Base-by-base conservation (phyloP, 2,888 invertebrate species). In the Crematogaster levior region DNA sequence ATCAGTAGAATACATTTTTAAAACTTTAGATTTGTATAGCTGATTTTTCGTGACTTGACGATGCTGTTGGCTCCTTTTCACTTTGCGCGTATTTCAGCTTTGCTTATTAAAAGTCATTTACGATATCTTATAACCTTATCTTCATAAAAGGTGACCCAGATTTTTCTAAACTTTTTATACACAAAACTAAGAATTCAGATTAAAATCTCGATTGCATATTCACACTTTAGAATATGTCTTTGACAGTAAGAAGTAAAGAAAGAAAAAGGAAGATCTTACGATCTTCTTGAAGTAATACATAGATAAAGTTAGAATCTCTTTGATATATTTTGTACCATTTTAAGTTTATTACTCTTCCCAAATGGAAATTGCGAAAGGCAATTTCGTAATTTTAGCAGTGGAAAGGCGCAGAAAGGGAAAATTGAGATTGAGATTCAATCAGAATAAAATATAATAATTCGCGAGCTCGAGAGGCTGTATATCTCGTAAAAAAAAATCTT, bases 191-290 rank as follows among this genome's bases (percentile, higher is more conserved):
- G 24, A 30, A 51, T 46, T 21, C 21, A 30, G 56, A 53, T 3
- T 53, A 37, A 77, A 77, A 27, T 77, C 15, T 66, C 0, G 30
- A 21, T 40, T 30, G 15, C 37, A 40, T 66, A 40, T 30, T 66
- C 51, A 24, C 40, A 48, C 68, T 56, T 75, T 53, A 68, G 53
- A 68, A 12, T 30, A 43, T n/a, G n/a, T 7, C 40, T 53, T 53
- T 56, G 68, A 68, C 1, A 18, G 10, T 30, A 40, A 66, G 3
- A 40, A 27, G 40, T 0, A 18, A 24, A 61, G 24, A 18, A 40
- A 18, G 37, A 37, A 37, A 37, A 12, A 15, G 3, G 6, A 15
- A 68, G 68, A 43, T 43, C 1, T 27, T 51, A 37, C 9, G 1
- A 5, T 48, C 6, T 37, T 1, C 51, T 66, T 9, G 53, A 12